Percentiles rank a stretch among this genome's conserved stretches.
phyloP scores from a whole-genome alignment of 1,140 invertebrate species.

The Aporrectodea caliginosa region DNA sequence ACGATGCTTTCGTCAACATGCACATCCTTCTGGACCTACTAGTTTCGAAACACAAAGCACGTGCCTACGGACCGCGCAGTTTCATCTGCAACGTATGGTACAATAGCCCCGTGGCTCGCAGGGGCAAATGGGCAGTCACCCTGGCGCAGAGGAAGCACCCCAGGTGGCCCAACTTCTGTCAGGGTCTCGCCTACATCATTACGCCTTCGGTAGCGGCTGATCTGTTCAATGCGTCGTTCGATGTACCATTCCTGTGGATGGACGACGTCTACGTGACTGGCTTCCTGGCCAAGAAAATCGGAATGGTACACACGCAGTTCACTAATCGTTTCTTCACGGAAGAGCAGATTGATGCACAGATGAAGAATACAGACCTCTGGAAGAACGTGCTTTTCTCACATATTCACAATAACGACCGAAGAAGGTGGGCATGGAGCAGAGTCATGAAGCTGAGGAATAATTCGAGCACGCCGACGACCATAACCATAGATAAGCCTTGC shows the following conservation, averaged over 20 bases:
- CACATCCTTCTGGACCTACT: conserved; percentile 19
- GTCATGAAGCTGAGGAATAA: no score
- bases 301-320: conserved; percentile 32
- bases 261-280: conserved; percentile 38
- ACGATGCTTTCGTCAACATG: conserved; percentile 58
- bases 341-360: background rate
- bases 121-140: conserved; percentile 55
- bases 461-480: no score
- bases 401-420: background rate
- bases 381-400: background rate
- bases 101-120: conserved; percentile 13
- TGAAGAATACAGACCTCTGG: background rate
- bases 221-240: background rate
- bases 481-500: background rate
- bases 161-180: conserved; percentile 35
- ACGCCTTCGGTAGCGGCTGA: background rate
- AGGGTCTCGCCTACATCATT: background rate
- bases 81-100: conserved; percentile 46
- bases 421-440: background rate
- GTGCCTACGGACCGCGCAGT: conserved; percentile 7
- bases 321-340: background rate
- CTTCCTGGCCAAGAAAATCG: conserved; percentile 41
- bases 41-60: conserved; percentile 33
- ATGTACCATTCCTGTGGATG: background rate
- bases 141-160: conserved; percentile 48